Evolutionary conservation across 2,113 vertebrate genomes (phyloP).

Genomic region (Pedionomus torquatus): DNA sequence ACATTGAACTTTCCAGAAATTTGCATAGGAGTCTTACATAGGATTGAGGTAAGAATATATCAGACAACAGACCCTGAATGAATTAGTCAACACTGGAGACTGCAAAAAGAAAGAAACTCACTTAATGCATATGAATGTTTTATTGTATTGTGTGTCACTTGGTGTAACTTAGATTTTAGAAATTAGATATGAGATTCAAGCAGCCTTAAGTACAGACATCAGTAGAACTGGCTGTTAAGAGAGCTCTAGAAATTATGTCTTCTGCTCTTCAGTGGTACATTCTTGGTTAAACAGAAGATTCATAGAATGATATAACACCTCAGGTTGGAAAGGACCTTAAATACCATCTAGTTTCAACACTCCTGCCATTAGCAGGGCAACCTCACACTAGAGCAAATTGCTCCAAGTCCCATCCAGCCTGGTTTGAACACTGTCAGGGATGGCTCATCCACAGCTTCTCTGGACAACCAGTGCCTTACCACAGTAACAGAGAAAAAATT

Average conservation of each 20-base stretch:
- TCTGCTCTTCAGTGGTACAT: neutral
- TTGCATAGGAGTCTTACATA: neutral
- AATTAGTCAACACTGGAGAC: neutral
- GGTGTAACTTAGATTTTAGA: neutral
- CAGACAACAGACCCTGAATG: neutral
- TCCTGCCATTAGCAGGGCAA: neutral
- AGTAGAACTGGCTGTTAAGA: neutral
- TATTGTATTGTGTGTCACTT: neutral
- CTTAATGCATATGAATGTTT: neutral
- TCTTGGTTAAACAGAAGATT: neutral
- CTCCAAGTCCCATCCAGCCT: neutral
- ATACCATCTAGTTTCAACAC: neutral
- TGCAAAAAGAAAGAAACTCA: neutral
- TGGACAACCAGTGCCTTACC: neutral
- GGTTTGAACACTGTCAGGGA: neutral
- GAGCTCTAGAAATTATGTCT: neutral
- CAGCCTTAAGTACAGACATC: neutral
- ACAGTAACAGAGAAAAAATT: neutral
- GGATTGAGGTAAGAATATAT: neutral
- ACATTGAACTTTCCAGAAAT: neutral
- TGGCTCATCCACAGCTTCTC: neutral
- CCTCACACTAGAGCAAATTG: neutral
- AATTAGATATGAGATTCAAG: neutral
- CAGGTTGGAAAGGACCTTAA: neutral
- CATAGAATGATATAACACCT: neutral